Base-by-base conservation (phyloP, 2,797 vertebrate genomes). In the Loriculus beryllinus region DNA sequence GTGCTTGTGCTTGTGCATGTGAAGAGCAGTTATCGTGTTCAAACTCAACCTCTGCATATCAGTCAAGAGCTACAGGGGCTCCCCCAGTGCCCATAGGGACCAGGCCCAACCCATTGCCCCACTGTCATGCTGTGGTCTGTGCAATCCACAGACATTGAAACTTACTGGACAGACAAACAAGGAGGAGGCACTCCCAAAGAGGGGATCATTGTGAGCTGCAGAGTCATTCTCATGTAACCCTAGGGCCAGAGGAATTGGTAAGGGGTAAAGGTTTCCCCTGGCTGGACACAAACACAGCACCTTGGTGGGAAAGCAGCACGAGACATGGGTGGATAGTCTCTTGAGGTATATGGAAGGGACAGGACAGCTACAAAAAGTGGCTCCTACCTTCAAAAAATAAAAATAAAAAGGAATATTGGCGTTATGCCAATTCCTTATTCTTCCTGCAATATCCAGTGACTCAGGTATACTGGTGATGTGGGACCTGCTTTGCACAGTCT, bases 401-500 rank as follows among this genome's bases (percentile, higher is more conserved):
- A 15, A 8, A 31, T 13, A 20, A 31, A 52, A 52, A 13, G 5
- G 54, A 56, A 3, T 67, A 6, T 40, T 33, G 10, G 7, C 29
- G 9, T 48, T 77, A 37, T 10, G 43, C 8, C 6, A 19, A 21
- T 54, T 76, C 19, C 9, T 67, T 83, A 12, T 42, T 57, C n/a
- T 63, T 67, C 33, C 22, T 0, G 0, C 14, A 17, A 12, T 3
- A 19, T 25, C 23, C 16, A 25, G 25, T 9, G 8, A 4, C 20
- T 3, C 0, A 7, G 10, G 14, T 4, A 5, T 25, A 43, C 29
- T 68, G 51, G 9, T 0, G 0, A 31, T 26, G 12, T 6, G 8
- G 9, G 21, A 84, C 14, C 7, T 11, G 23, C 49, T 84, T 62
- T 42, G 28, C 19, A 15, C 5, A 39, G n/a, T 52, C 49, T 42